phyloP scores from a whole-genome alignment of 2,113 vertebrate species.

The Tenebrosternarchus preto region DNA sequence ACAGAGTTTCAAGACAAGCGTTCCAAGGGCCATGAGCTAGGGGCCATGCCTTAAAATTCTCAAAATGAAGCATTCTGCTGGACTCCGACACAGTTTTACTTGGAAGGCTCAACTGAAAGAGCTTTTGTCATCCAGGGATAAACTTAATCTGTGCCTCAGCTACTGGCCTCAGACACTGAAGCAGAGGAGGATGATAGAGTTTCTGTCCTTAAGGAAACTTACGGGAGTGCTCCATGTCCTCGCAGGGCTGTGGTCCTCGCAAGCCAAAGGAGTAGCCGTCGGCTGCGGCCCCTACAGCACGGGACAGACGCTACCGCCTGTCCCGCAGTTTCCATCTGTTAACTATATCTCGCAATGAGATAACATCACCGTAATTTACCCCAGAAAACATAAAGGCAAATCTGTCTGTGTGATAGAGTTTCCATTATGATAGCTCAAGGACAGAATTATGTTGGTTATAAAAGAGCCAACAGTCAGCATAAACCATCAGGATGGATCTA shows the following conservation, averaged over 20 bases:
- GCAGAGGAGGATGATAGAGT: slow-evolving; percentile 22
- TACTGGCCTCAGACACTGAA: slow-evolving; percentile 27
- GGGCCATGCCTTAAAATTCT: slow-evolving; percentile 26
- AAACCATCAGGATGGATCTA: slow-evolving; percentile 41
- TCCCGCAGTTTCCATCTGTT: slow-evolving; percentile 52
- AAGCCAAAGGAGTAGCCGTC: not conserved
- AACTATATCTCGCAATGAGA: slow-evolving; percentile 52
- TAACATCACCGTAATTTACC: slow-evolving; percentile 52
- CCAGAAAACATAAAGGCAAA: slow-evolving; percentile 54
- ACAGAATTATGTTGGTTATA: slow-evolving; percentile 50
- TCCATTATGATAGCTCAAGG: slow-evolving; percentile 50
- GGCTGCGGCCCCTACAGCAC: slow-evolving; percentile 27
- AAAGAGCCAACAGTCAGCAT: slow-evolving; percentile 43
- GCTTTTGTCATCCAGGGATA: slow-evolving; percentile 42
- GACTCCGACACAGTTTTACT: slow-evolving; percentile 36
- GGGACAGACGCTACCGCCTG: slow-evolving; percentile 41
- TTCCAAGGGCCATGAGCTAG: slow-evolving; percentile 28
- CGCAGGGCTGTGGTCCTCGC: not conserved
- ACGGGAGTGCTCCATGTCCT: slow-evolving; percentile 21
- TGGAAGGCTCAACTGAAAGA: slow-evolving; percentile 36
- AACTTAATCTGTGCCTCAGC: slow-evolving; percentile 31
- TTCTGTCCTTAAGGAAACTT: slow-evolving; percentile 35
- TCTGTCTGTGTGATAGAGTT: slow-evolving; percentile 51
- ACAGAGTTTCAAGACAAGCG: slow-evolving; percentile 40
- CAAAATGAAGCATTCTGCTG: slow-evolving; percentile 38